A percentile compares a stretch with the other conserved stretches of the same genome.
phyloP scores from a whole-genome alignment of 2,888 invertebrate genomes.

The Anthrax anthrax region DNA sequence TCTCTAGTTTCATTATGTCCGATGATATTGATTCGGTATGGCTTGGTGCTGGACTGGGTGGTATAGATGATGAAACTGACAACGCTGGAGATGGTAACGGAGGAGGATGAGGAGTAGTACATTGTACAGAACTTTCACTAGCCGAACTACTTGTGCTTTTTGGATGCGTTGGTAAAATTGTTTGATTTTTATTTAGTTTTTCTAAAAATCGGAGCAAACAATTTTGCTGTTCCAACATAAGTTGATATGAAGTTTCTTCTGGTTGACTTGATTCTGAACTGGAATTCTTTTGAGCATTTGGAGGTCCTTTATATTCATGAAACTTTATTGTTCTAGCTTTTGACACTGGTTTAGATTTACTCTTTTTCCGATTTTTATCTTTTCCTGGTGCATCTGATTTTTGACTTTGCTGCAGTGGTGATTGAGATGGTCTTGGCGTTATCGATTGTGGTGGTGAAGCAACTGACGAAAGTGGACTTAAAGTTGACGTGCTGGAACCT shows the following conservation, averaged over 20 bases:
- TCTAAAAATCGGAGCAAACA: slow-evolving; percentile 83
- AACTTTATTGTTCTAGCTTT: slow-evolving; percentile 88
- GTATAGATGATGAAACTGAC: slow-evolving; percentile 35
- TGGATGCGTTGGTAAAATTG: slow-evolving; percentile 61
- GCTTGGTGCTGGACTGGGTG: slow-evolving; percentile 31
- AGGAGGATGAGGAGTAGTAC: slow-evolving; percentile 24
- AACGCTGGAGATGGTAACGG: slow-evolving; percentile 40
- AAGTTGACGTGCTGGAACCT: slow-evolving; percentile 50
- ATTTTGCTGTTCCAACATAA: slow-evolving; percentile 78
- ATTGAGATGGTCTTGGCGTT: slow-evolving; percentile 41
- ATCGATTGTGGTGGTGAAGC: slow-evolving; percentile 43
- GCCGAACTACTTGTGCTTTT: slow-evolving; percentile 26
- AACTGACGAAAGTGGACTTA: slow-evolving; percentile 51
- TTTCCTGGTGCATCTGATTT: slow-evolving; percentile 50
- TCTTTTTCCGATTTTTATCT: slow-evolving; percentile 69
- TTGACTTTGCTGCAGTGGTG: slow-evolving; percentile 34
- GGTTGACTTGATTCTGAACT: slow-evolving; percentile 35
- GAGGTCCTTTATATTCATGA: slow-evolving; percentile 91
- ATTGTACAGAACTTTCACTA: slow-evolving; percentile 2
- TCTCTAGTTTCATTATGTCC: slow-evolving; percentile 59
- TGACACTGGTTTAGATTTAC: slow-evolving; percentile 63
- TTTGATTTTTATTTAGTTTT: slow-evolving; percentile 62
- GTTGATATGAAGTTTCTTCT: slow-evolving; percentile 73
- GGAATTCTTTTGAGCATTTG: slow-evolving; percentile 61
- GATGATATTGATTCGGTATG: slow-evolving; percentile 25